Conservation (phyloP, 2,113 vertebrate genomes). For the Petaurus breviceps region DNA sequence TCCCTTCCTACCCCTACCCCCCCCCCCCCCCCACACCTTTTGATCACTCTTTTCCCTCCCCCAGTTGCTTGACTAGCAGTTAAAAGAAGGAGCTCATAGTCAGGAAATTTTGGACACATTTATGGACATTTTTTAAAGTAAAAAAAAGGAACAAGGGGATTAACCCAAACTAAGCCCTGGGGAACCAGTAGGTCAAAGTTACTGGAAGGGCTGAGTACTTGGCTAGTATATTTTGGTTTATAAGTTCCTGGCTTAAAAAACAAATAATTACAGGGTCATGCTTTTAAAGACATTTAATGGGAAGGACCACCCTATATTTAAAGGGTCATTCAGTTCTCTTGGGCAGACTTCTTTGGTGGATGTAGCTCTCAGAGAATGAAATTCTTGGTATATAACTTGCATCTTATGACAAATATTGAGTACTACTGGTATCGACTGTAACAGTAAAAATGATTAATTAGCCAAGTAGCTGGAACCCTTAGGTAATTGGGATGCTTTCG, state of each 20-base stretch:
- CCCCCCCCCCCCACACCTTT: too few relatives aligned
- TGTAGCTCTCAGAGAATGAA: neutral
- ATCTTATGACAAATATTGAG: neutral
- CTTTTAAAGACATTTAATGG: neutral
- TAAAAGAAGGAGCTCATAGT: neutral
- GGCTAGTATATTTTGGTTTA: neutral
- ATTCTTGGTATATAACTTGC: neutral
- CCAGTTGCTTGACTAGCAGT: neutral
- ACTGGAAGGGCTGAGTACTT: neutral
- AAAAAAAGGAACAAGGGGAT: neutral
- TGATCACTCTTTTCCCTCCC: neutral
- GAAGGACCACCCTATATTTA: neutral
- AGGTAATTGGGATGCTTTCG: neutral
- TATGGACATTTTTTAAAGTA: neutral
- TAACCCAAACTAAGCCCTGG: neutral
- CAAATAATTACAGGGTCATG: neutral
- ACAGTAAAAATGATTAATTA: neutral
- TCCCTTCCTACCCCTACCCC: too few relatives aligned
- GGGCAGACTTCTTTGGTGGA: neutral
- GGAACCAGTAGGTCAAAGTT: neutral
- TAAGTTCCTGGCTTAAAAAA: neutral
- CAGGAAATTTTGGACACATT: neutral
- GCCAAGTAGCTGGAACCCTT: neutral
- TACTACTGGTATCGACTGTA: neutral
- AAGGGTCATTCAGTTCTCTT: neutral